Percentiles rank a stretch among this genome's conserved stretches.
These are phyloP conservation scores for Steinernema hermaphroditum DNA, from an alignment of 2,888 invertebrate genomes.

Conservation along the genomic window DNA sequence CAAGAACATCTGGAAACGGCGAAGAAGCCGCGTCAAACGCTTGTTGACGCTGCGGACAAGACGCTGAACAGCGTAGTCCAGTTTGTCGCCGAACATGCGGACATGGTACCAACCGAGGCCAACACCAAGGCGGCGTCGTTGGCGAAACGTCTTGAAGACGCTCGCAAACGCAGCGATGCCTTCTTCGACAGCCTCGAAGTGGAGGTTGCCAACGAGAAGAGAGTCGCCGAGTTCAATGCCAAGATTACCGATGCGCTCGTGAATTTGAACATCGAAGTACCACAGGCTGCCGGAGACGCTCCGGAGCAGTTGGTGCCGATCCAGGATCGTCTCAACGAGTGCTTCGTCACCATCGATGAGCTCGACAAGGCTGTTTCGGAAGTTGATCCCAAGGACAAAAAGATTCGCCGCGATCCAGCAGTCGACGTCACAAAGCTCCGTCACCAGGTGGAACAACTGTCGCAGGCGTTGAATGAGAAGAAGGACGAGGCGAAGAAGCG, in stretches of 20 bases:
- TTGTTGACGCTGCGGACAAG: background rate
- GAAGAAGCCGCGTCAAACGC: background rate
- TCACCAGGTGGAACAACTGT: background rate
- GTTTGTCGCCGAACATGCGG: too few species aligned
- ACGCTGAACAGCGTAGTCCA: too few species aligned
- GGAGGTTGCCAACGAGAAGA: background rate
- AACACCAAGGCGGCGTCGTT: background rate
- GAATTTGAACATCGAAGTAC: background rate
- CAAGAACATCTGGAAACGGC: background rate
- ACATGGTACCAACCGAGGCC: too few species aligned
- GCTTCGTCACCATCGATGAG: background rate
- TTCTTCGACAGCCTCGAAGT: background rate
- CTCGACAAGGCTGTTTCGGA: background rate
- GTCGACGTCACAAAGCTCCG: background rate
- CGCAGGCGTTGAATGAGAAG: background rate
- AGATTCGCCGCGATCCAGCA: background rate
- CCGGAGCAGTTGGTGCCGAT: background rate
- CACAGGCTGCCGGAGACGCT: background rate
- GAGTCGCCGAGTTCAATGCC: background rate
- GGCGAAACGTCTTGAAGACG: slow-evolving; percentile 33
- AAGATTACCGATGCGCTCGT: background rate
- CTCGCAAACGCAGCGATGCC: slow-evolving; percentile 22
- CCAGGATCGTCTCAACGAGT: background rate
- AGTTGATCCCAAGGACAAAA: background rate
- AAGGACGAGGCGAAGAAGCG: background rate